phyloP scores from a whole-genome alignment of 92 coral and sea anemone species.

The Ricordea florida region DNA sequence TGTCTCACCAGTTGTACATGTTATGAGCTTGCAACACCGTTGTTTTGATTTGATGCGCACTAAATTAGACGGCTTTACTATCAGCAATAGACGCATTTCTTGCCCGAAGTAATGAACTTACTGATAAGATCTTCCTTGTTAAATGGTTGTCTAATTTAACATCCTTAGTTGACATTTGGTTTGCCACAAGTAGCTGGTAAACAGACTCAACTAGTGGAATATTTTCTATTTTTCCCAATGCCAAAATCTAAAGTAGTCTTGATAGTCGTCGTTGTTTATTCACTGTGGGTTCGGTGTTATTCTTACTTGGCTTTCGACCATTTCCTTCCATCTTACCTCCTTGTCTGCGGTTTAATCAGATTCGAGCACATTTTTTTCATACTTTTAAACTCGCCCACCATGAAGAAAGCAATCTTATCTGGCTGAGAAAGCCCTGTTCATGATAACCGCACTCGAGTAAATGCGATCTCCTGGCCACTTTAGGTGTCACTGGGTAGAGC shows the following conservation, averaged over 20 bases:
- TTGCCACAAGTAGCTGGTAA: neutral
- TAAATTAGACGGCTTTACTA: neutral
- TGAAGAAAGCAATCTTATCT: too few relatives aligned
- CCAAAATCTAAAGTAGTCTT: too few relatives aligned
- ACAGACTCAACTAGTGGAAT: too few relatives aligned
- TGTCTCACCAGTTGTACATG: too few relatives aligned
- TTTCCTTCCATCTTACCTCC: neutral
- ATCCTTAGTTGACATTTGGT: neutral
- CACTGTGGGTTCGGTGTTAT: too few relatives aligned
- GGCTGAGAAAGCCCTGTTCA: too few relatives aligned
- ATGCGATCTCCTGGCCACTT: conserved; percentile 2
- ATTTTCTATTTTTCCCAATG: too few relatives aligned
- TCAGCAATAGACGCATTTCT: conserved; percentile 6
- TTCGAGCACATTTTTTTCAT: neutral
- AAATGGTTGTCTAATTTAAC: conserved; percentile 48
- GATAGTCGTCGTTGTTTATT: too few relatives aligned
- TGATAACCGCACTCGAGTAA: neutral
- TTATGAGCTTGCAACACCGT: too few relatives aligned
- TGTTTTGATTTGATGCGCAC: neutral
- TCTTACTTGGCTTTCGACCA: too few relatives aligned
- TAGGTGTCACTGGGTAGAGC: too few relatives aligned
- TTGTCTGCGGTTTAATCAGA: neutral
- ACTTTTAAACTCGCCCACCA: conserved; percentile 8
- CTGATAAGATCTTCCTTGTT: conserved; percentile 67
- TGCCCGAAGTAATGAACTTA: neutral